A percentile compares a stretch with the other conserved stretches of the same genome.
phyloP scores from a whole-genome alignment of 1,140 invertebrate genomes.

The Drepana arcuata region DNA sequence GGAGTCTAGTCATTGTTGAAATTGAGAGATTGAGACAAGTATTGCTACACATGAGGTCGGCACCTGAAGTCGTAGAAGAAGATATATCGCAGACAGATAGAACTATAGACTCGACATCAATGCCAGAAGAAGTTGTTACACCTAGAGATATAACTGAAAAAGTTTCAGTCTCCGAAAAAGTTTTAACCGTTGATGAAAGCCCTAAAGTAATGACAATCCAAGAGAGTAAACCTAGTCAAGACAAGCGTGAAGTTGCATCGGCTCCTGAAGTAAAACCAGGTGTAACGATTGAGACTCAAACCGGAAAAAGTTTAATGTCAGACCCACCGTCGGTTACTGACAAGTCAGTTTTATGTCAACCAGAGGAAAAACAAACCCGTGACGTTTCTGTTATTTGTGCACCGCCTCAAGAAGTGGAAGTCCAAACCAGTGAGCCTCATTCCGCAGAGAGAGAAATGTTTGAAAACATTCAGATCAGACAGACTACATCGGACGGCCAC shows the following conservation, averaged over 20 bases:
- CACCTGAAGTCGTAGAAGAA: constrained; percentile 51
- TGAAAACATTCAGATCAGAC: constrained; percentile 81
- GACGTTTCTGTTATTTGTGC: constrained; percentile 68
- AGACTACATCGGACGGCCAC: constrained; percentile 77
- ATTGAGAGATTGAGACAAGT: constrained; percentile 71
- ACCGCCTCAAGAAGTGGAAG: constrained; percentile 71
- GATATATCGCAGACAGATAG: constrained; percentile 71
- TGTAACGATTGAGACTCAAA: constrained; percentile 72
- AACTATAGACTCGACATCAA: constrained; percentile 75
- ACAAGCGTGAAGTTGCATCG: constrained; percentile 5
- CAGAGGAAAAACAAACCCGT: constrained; percentile 38
- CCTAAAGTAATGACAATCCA: constrained; percentile 15
- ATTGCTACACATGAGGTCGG: constrained; percentile 46
- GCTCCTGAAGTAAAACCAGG: constrained; percentile 20
- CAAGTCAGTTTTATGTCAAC: constrained; percentile 56
- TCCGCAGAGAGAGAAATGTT: constrained; percentile 44
- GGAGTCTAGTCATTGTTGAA: constrained; percentile 70
- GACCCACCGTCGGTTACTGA: constrained; percentile 40
- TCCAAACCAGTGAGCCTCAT: constrained; percentile 74
- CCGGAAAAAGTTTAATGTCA: constrained; percentile 69
- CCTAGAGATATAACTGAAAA: constrained; percentile 27
- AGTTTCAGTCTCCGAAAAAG: constrained; percentile 6
- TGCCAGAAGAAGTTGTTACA: constrained; percentile 73
- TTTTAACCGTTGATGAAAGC: constrained; percentile 18
- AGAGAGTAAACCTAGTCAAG: constrained; percentile 15